These are phyloP conservation scores for Danio albolineatus DNA, from an alignment of 2,797 vertebrate species.

Conservation along the genomic window DNA sequence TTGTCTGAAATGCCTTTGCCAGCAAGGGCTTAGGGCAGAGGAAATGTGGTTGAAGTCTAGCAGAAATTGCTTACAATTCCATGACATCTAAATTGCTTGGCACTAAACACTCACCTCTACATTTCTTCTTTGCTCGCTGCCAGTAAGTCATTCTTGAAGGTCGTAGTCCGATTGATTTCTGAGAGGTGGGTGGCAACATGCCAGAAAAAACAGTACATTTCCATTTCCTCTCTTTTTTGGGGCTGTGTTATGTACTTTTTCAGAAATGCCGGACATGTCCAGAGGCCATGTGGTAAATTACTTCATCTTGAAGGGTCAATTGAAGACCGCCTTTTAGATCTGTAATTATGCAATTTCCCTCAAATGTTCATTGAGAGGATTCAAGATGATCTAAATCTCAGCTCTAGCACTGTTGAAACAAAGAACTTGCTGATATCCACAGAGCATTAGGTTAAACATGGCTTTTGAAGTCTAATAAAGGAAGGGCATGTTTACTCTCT, in stretches of 20 bases:
- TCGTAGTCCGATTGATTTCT: slow-evolving; percentile 30
- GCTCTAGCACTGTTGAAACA: neutral
- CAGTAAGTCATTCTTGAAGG: slow-evolving; percentile 25
- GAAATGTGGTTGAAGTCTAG: neutral
- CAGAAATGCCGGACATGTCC: neutral
- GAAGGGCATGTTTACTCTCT: slow-evolving; percentile 25
- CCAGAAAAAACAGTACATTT: slow-evolving; percentile 46
- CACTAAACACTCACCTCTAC: slow-evolving; percentile 24
- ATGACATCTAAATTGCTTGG: neutral
- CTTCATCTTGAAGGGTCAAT: neutral
- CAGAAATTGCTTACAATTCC: slow-evolving; percentile 9
- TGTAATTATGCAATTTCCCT: neutral
- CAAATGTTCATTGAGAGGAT: neutral
- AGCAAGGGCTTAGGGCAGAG: neutral
- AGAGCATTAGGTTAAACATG: slow-evolving; percentile 20
- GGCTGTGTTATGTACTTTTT: slow-evolving; percentile 16
- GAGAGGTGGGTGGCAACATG: slow-evolving; percentile 29
- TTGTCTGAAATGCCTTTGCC: slow-evolving; percentile 13
- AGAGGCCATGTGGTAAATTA: neutral
- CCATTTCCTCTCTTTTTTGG: slow-evolving; percentile 12
- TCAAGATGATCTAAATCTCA: neutral
- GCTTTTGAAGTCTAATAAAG: slow-evolving; percentile 28
- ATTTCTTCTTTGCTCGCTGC: slow-evolving; percentile 46
- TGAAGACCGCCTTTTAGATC: neutral
- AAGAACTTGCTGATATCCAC: slow-evolving; percentile 21